Evolutionary conservation across 2,888 invertebrate genomes (phyloP).

Genomic region (Amphipoea lucens): DNA sequence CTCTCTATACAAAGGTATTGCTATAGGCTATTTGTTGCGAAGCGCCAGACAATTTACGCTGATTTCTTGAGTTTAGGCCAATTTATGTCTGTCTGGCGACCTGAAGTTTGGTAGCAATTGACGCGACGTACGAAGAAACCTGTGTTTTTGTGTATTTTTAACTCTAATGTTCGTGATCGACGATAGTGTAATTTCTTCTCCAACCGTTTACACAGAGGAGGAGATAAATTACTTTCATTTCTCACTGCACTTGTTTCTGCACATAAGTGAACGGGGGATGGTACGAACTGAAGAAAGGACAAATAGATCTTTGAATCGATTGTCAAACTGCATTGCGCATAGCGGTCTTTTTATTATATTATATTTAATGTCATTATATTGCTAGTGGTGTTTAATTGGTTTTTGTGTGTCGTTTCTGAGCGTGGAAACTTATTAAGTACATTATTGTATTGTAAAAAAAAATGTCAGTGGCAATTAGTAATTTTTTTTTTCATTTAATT

Average conservation of each 20-base stretch:
- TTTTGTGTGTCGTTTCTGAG: background rate
- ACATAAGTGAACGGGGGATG: background rate
- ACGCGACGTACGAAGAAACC: conserved; percentile 20
- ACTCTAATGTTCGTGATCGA: background rate
- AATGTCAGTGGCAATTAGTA: too few species aligned
- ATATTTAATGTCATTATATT: background rate
- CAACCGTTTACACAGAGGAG: background rate
- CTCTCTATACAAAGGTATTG: conserved; percentile 9
- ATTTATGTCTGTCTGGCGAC: conserved; percentile 35
- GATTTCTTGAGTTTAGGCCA: conserved; percentile 59
- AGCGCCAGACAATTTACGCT: conserved; percentile 42
- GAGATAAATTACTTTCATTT: background rate
- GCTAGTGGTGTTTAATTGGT: background rate
- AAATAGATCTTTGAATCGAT: conserved; percentile 2
- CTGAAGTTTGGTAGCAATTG: conserved; percentile 35
- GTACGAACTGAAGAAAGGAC: background rate
- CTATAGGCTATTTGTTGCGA: conserved; percentile 20
- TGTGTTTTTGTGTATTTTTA: conserved; percentile 9
- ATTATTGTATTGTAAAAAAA: background rate
- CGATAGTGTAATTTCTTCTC: background rate
- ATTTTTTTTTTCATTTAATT: too few species aligned
- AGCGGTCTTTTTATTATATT: background rate
- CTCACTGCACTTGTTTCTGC: background rate
- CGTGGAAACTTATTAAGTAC: background rate
- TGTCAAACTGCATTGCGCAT: background rate